phyloP scores from a whole-genome alignment of 1,140 invertebrate genomes.

The Plutomurus gul region DNA sequence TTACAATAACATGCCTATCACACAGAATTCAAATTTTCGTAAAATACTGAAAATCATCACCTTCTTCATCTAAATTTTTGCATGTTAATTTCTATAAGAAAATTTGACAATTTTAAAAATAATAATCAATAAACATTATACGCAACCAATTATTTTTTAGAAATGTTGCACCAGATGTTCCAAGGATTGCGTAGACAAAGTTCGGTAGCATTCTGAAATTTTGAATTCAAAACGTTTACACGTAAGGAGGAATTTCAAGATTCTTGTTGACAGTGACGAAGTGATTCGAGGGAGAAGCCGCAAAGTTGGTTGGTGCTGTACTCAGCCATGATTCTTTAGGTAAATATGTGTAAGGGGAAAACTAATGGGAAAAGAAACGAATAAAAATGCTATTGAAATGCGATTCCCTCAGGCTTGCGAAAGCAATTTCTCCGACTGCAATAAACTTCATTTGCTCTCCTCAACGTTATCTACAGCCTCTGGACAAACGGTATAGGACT shows the following conservation, averaged over 20 bases:
- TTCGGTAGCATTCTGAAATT: no score
- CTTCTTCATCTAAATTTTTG: no score
- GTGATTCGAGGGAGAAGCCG: neutral
- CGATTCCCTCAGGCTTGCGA: conserved; percentile 44
- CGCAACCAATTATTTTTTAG: no score
- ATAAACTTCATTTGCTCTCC: conserved; percentile 15
- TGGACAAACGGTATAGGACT: neutral
- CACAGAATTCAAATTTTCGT: no score
- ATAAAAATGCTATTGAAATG: conserved; percentile 45
- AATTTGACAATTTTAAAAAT: no score
- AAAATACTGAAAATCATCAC: no score
- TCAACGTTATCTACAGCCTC: conserved; percentile 5
- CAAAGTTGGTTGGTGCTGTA: neutral
- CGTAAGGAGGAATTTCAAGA: neutral
- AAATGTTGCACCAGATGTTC: no score
- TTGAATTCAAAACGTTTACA: neutral
- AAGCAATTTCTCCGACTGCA: conserved; percentile 47
- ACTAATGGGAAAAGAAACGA: conserved; percentile 47
- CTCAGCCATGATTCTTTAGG: conserved; percentile 38
- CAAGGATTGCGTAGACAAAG: no score
- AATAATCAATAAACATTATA: no score
- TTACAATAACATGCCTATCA: no score
- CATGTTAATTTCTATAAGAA: no score
- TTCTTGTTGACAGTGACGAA: neutral
- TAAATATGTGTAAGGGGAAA: conserved; percentile 36